Percentiles rank a stretch among this genome's conserved stretches.
These are phyloP conservation scores for Acanthopagrus latus DNA, from an alignment of 2,797 vertebrate species.

Conservation along the genomic window DNA sequence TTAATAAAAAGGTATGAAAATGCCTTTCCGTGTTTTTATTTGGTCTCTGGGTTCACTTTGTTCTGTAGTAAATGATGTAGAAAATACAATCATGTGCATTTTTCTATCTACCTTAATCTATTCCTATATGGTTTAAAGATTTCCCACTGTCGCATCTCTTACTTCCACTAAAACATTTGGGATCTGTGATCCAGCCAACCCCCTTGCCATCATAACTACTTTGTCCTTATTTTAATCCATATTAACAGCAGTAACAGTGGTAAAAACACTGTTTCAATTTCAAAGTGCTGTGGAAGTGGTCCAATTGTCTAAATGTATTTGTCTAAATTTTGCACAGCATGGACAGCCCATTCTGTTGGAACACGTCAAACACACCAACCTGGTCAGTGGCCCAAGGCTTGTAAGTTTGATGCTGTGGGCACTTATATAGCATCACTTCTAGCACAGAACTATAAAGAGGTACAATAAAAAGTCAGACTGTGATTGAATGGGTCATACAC, in stretches of 20 bases:
- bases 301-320: neutral
- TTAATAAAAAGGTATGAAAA: neutral
- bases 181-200: slow-evolving; percentile 28
- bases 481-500: no score
- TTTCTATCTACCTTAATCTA: neutral
- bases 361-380: no score
- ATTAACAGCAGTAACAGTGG: slow-evolving; percentile 9
- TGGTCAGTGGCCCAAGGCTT: no score
- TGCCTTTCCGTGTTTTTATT: neutral
- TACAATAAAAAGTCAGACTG: no score
- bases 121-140: neutral
- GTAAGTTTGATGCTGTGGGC: no score
- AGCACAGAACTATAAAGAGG: no score
- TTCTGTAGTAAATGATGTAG: neutral
- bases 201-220: neutral
- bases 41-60: neutral
- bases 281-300: neutral
- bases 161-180: slow-evolving; percentile 1
- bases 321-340: neutral
- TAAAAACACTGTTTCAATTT: neutral
- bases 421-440: no score
- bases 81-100: neutral
- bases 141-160: neutral
- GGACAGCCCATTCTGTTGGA: no score
- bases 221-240: neutral